phyloP scores from a whole-genome alignment of 2,888 invertebrate species.

The Drosophila mayaguana region DNA sequence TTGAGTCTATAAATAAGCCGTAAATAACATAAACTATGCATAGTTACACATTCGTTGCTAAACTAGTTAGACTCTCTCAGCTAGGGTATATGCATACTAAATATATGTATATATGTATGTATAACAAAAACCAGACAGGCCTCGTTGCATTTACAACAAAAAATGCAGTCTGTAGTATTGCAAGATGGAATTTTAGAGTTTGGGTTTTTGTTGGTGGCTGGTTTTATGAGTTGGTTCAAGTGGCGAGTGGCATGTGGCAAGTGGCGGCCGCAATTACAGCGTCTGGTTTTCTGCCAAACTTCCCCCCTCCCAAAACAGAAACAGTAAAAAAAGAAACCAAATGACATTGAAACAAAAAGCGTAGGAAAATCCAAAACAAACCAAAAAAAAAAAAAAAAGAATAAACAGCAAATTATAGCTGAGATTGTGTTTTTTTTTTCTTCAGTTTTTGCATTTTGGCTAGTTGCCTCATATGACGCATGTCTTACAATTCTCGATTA shows the following conservation, averaged over 20 bases:
- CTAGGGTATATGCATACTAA: slow-evolving; percentile 24
- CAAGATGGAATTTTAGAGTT: slow-evolving; percentile 23
- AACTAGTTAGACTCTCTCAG: not conserved
- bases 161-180: slow-evolving; percentile 47
- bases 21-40: not conserved
- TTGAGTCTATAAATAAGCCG: not conserved
- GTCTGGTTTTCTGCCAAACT: slow-evolving; percentile 53
- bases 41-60: not conserved
- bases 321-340: slow-evolving; percentile 16
- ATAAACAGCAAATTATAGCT: slow-evolving; percentile 22
- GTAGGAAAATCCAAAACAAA: slow-evolving; percentile 30
- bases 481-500: not conserved
- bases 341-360: slow-evolving; percentile 57
- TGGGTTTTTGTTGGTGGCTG: slow-evolving; percentile 26
- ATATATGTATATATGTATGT: slow-evolving; percentile 1
- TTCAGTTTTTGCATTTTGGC: slow-evolving; percentile 1
- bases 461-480: slow-evolving; percentile 35
- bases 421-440: not conserved
- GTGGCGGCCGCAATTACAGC: slow-evolving; percentile 52
- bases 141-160: slow-evolving; percentile 12
- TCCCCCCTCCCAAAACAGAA: slow-evolving; percentile 2
- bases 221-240: slow-evolving; percentile 43
- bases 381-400: slow-evolving; percentile 2
- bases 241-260: slow-evolving; percentile 44
- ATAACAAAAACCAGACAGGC: slow-evolving; percentile 4